Evolutionary conservation across 1,140 invertebrate species (phyloP), one percentile per base, ranked within the genome.

Genomic region (Micrasema minimum): DNA sequence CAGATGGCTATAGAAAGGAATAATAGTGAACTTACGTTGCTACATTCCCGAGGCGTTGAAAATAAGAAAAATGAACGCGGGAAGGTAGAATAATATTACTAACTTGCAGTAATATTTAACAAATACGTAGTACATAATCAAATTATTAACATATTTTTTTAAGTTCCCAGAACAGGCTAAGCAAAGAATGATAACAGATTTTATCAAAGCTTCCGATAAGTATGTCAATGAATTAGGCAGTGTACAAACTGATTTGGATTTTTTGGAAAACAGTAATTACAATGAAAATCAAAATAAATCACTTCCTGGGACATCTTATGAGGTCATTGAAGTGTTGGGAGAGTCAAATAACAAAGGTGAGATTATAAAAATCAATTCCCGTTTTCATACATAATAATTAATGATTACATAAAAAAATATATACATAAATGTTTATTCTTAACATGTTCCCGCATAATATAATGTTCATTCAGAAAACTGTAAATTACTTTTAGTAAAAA

Each of bases 141-240:
- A 55, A 12, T 7, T 23, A 35, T 35, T 1, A n/a, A 23, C n/a
- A n/a, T 43, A 11, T 41, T 41, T 38, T 59, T 59, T 51, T 51
- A 2, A 59, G 55, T 41, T 41, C 9, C 51, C 3, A 31, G 12
- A 6, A 11, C 12, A 11, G 12, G 11, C 55, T 6, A 59, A 59
- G 18, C 55, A 59, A 22, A 43, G 11, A 59, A 59, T 59, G 55
- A 59, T 41, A 41, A 59, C 55, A 1, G 37, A 59, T 59, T 59
- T 59, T 22, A 22, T 59, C 37, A 43, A 41, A 41, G 37, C 37
- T 59, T 59, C 55, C 14, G 37, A 59, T 0, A 10, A 7, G 3
- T 14, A 12, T 18, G 1, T 11, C 12, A 16, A 9, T 9, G 16
- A 31, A 6, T 31, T 14, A 14, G 26, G 14, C 1, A 9, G 12